Percentiles rank a stretch among this genome's conserved stretches.
Evolutionary conservation across 2,888 invertebrate genomes (phyloP).

Genomic region (Pecten maximus): DNA sequence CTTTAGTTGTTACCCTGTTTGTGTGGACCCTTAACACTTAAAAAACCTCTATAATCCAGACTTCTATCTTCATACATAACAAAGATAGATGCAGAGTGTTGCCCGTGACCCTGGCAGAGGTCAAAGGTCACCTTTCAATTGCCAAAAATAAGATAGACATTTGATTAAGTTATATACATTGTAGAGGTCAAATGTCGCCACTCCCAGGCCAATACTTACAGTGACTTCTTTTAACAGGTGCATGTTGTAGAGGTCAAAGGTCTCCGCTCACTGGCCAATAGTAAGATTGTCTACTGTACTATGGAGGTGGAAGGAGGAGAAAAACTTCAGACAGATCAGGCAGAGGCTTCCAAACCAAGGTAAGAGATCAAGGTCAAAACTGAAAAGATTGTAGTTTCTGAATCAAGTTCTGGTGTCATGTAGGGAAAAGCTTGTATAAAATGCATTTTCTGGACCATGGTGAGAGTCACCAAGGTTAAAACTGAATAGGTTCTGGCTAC

Average conservation of each 20-base stretch:
- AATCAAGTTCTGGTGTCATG: not conserved
- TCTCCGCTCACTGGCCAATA: constrained; percentile 96
- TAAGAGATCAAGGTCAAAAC: constrained; percentile 59
- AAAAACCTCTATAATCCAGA: too few relatives aligned
- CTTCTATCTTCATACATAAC: too few relatives aligned
- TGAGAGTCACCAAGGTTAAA: constrained; percentile 59
- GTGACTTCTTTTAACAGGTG: constrained; percentile 87
- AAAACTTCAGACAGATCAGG: constrained; percentile 99
- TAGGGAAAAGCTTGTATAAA: not conserved
- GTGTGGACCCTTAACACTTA: too few relatives aligned
- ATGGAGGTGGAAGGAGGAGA: constrained; percentile 99
- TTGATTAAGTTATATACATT: too few relatives aligned
- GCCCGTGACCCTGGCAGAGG: too few relatives aligned
- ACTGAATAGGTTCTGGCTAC: not conserved
- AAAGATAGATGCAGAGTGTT: too few relatives aligned
- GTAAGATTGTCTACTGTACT: constrained; percentile 99
- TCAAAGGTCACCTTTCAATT: not conserved
- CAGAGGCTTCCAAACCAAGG: constrained; percentile 97
- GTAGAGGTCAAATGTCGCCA: not conserved
- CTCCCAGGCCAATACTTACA: not conserved
- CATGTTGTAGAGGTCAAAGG: constrained; percentile 99
- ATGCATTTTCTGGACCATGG: constrained; percentile 93
- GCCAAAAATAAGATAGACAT: too few relatives aligned
- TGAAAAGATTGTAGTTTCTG: not conserved
- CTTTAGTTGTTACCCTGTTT: too few relatives aligned